These are phyloP conservation scores for Coelopa pilipes DNA, from an alignment of 2,888 invertebrate species.

Conservation along the genomic window DNA sequence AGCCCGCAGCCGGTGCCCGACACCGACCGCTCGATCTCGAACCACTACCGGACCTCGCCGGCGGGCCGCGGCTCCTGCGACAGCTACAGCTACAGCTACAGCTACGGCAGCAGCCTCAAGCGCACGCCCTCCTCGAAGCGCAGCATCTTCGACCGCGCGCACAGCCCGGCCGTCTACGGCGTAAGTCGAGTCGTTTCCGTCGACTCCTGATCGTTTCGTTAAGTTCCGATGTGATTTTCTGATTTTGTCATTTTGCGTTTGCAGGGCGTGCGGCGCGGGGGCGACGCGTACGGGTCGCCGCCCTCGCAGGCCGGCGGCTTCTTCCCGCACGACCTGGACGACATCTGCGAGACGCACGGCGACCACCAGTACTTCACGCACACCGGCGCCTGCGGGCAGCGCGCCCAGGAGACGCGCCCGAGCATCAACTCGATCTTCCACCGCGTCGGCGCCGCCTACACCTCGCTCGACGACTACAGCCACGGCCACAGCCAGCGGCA, in stretches of 20 bases:
- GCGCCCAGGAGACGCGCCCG: conserved; percentile 56
- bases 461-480: conserved; percentile 62
- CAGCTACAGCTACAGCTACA: conserved; percentile 59
- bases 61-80: conserved; percentile 46
- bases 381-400: conserved; percentile 58
- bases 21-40: conserved; percentile 55
- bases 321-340: conserved; percentile 67
- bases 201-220: neutral
- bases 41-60: conserved; percentile 61
- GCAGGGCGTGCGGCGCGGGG: conserved; percentile 60
- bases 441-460: conserved; percentile 60
- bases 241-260: conserved; percentile 48
- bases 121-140: conserved; percentile 61
- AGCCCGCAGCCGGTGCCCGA: conserved; percentile 66
- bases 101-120: conserved; percentile 57
- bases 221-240: too few species aligned
- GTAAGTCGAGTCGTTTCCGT: conserved; percentile 54
- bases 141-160: conserved; percentile 60
- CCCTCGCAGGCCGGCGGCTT: conserved; percentile 58
- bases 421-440: conserved; percentile 65
- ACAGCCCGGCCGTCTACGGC: conserved; percentile 62
- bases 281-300: conserved; percentile 59
- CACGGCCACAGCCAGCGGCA: conserved; percentile 45
- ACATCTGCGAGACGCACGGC: conserved; percentile 64
- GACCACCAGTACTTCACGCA: conserved; percentile 67